Percentiles rank a stretch among this genome's conserved stretches.
Conservation (phyloP, 30 jellyfish, hydroid and myxozoan genomes). For the Chrysaora quinquecirrha region DNA sequence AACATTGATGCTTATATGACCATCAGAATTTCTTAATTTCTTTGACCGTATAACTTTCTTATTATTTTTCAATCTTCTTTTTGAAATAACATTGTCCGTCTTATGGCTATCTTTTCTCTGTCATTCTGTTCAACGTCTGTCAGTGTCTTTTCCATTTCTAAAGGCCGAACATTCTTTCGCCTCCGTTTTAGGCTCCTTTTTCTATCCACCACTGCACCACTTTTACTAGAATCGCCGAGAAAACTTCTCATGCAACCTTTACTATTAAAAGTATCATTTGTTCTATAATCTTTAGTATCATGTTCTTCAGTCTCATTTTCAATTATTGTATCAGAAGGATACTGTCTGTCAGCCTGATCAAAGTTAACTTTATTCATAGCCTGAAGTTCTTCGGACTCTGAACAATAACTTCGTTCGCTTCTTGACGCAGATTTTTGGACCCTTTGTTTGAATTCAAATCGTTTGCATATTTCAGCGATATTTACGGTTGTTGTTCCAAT, state of each 20-base stretch:
- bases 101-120: not conserved
- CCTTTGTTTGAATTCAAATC: not conserved
- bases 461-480: not conserved
- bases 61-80: not conserved
- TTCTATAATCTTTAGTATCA: no score
- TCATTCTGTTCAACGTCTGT: not conserved
- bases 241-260: no score
- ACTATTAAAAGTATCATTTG: no score
- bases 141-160: not conserved
- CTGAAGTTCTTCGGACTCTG: no score
- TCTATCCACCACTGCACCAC: not conserved
- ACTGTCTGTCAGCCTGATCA: no score
- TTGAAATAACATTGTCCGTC: not conserved
- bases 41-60: not conserved
- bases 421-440: no score
- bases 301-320: no score
- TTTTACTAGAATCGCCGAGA: not conserved
- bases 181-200: not conserved
- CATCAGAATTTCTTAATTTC: no score
- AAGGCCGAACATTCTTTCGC: not conserved
- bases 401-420: no score
- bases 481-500: not conserved
- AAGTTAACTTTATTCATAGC: no score
- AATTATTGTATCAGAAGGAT: no score
- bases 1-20: not conserved